A percentile compares a stretch with the other conserved stretches of the same genome.
Evolutionary conservation across 2,797 vertebrate species (phyloP).

Genomic region (Hypotaenidia okinawae): DNA sequence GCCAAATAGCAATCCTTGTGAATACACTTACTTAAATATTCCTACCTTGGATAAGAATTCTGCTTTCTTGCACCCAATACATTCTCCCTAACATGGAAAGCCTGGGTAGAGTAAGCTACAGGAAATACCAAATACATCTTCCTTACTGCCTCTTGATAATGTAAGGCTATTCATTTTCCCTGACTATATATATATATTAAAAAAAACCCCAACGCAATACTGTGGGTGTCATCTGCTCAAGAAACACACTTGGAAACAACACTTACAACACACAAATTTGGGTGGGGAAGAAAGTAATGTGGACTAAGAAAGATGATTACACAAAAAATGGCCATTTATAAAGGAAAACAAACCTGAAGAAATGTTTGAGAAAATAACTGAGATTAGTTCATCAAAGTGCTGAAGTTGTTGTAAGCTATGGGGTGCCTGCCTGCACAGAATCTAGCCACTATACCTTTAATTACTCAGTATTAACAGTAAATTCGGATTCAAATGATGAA

Average conservation of each 20-base stretch:
- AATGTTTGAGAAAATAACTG: background rate
- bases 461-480: background rate
- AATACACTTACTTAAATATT: background rate
- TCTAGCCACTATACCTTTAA: background rate
- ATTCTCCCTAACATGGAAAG: background rate
- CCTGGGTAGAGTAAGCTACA: background rate
- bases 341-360: background rate
- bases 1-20: background rate
- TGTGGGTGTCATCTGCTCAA: background rate
- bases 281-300: background rate
- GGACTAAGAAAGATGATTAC: background rate
- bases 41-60: background rate
- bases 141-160: background rate
- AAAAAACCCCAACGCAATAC: background rate
- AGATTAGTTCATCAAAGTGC: background rate
- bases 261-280: background rate
- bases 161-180: background rate
- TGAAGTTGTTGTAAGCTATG: background rate
- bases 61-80: background rate
- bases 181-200: background rate
- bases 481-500: background rate
- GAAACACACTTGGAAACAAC: background rate
- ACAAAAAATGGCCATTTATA: background rate
- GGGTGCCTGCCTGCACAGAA: background rate
- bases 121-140: background rate